Conservation (phyloP, 2,113 vertebrate genomes). For the Poeciliopsis retropinna region DNA sequence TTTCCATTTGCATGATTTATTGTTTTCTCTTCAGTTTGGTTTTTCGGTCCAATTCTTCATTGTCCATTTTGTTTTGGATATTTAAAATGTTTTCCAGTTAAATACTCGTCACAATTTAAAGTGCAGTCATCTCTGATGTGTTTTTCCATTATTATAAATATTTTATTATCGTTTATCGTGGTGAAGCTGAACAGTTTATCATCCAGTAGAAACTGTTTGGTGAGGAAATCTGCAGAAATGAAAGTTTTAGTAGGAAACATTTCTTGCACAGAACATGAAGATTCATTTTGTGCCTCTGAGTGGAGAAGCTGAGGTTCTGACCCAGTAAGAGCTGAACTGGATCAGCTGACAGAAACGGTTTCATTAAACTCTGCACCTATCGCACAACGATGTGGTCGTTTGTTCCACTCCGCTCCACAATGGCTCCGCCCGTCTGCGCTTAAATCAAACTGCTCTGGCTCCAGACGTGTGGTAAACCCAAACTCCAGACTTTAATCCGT, state of each 20-base stretch:
- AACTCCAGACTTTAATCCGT: slow-evolving; percentile 48
- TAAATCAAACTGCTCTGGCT: slow-evolving; percentile 40
- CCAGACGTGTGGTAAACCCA: slow-evolving; percentile 62
- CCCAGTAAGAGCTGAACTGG: background rate
- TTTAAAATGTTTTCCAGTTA: too few relatives aligned
- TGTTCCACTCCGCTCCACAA: slow-evolving; percentile 20
- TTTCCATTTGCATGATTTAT: too few relatives aligned
- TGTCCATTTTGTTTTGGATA: too few relatives aligned
- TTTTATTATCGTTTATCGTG: too few relatives aligned
- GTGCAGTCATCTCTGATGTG: too few relatives aligned
- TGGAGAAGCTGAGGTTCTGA: background rate
- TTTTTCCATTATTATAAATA: too few relatives aligned
- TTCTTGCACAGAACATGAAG: background rate
- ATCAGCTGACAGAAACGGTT: background rate
- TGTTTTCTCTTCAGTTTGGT: too few relatives aligned
- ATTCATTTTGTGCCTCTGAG: background rate
- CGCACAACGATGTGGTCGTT: slow-evolving; percentile 5
- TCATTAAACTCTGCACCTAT: slow-evolving; percentile 17
- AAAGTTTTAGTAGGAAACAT: background rate
- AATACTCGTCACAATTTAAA: too few relatives aligned
- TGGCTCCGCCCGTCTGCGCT: slow-evolving; percentile 52
- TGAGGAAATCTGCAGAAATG: background rate
- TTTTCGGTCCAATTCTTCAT: too few relatives aligned
- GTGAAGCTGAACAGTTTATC: too few relatives aligned
- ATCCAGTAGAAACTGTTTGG: background rate